Evolutionary conservation across 2,797 vertebrate species (phyloP).

Genomic region (Sebastiscus albofasciatus): DNA sequence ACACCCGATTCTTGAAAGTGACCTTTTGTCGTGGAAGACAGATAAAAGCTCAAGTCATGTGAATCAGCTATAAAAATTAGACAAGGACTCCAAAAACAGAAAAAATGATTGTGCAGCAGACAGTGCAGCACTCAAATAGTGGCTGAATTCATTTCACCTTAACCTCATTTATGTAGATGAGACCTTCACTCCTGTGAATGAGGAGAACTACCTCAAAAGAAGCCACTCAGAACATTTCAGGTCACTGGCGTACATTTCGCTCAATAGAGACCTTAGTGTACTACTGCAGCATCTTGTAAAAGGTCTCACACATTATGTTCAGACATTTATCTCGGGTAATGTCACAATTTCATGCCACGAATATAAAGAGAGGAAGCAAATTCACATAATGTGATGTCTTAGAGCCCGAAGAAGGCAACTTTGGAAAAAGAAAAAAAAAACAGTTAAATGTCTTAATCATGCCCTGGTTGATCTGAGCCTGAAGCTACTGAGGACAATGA

Average conservation of each 20-base stretch:
- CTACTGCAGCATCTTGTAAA: neutral
- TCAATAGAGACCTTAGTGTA: neutral
- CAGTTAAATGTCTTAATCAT: slow-evolving; percentile 64
- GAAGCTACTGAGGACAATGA: slow-evolving; percentile 67
- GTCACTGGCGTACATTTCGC: neutral
- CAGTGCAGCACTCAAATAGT: neutral
- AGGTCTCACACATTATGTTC: slow-evolving; percentile 8
- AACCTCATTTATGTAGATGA: neutral
- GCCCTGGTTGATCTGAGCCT: slow-evolving; percentile 56
- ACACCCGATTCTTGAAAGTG: slow-evolving; percentile 57
- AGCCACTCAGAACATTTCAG: neutral
- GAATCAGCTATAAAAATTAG: neutral
- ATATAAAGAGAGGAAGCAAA: slow-evolving; percentile 8
- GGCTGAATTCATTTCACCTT: slow-evolving; percentile 8
- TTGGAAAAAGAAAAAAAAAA: neutral
- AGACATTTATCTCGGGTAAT: neutral
- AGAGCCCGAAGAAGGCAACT: neutral
- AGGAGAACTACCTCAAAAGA: neutral
- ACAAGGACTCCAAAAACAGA: neutral
- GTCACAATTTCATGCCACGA: slow-evolving; percentile 14
- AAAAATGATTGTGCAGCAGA: neutral
- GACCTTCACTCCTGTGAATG: neutral
- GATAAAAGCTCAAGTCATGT: slow-evolving; percentile 16
- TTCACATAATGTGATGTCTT: neutral
- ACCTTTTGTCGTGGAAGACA: slow-evolving; percentile 44